Percentiles rank a stretch among this genome's conserved stretches.
Evolutionary conservation across 2,113 vertebrate species (phyloP).

Genomic region (Sapayoa aenigma): DNA sequence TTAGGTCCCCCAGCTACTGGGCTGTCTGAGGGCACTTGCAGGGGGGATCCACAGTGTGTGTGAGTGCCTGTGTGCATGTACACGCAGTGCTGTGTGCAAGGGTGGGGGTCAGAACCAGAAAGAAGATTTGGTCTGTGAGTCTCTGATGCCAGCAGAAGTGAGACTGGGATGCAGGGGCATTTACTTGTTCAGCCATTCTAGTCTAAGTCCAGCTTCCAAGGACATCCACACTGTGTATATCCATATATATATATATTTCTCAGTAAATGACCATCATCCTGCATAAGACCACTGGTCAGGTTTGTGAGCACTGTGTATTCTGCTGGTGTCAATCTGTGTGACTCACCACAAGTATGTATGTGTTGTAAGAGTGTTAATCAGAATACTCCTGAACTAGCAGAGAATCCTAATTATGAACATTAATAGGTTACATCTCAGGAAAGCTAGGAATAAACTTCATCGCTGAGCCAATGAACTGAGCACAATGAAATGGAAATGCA

Average conservation of each 20-base stretch:
- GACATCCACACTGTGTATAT: rapidly evolving
- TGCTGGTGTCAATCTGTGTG: background rate
- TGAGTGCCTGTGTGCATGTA: no score
- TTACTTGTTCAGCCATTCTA: background rate
- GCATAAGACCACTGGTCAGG: background rate
- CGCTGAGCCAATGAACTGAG: background rate
- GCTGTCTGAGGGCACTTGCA: background rate
- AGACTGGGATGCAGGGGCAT: background rate
- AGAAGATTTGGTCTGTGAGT: background rate
- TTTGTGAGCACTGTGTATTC: background rate
- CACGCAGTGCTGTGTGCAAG: background rate
- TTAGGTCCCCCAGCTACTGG: background rate
- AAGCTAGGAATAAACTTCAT: background rate
- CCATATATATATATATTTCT: background rate
- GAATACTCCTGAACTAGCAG: background rate
- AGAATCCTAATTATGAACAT: background rate
- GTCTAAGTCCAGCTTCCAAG: background rate
- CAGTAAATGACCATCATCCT: background rate
- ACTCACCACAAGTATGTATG: background rate
- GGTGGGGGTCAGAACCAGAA: background rate
- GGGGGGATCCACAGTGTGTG: background rate
- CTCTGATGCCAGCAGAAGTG: background rate
- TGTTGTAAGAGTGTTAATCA: background rate
- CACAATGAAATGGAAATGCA: background rate
- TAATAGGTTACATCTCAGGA: background rate